Evolutionary conservation across 2,888 invertebrate species (phyloP), one percentile per base, ranked within the genome.

Genomic region (Tetranychus truncatus): DNA sequence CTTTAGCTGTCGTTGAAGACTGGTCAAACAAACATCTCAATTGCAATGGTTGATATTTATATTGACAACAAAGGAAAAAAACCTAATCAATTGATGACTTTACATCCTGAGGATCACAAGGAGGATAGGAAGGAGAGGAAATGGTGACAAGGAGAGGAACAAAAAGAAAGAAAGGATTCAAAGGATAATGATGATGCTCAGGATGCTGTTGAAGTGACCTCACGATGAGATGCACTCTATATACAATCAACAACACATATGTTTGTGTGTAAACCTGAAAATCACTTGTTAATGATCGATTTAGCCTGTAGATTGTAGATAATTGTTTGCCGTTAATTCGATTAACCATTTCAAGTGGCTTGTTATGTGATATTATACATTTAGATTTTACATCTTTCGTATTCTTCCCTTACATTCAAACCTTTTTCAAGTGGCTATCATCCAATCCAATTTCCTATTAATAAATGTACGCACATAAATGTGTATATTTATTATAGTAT

Each of bases 201-300:
- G 15, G 55, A 55, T 55, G 9, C 55, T 55, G 55, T 55, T 55
- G 15, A 55, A 55, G 55, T 55, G 55, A 55, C 55, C 55, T 55
- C 55, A 55, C 55, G 15, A 55, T 55, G 55, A 55, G 55, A 55
- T 55, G 11, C 15, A 55, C 55, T 55, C 55, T 9, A 55, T 11
- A 46, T 55, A 34, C 34, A 34, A 34, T 34, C 34, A 34, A 34
- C 55, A 15, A 55, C 55, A 55, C 55, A 55, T 55, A 55, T 55
- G 55, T 15, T 55, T 55, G 9, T 55, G 11, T 55, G 55, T 15
- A 55, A 55, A 55, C 55, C 9, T 55, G 55, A 15, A 55, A 55
- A 55, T 55, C 55, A 55, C 55, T 55, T 55, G 55, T 55, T 55
- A 55, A 55, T 55, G 55, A 55, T 55, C 55, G 55, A 55, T 55